These are phyloP conservation scores for Mionectes macconnelli DNA, from an alignment of 2,113 vertebrate genomes.

Conservation along the genomic window DNA sequence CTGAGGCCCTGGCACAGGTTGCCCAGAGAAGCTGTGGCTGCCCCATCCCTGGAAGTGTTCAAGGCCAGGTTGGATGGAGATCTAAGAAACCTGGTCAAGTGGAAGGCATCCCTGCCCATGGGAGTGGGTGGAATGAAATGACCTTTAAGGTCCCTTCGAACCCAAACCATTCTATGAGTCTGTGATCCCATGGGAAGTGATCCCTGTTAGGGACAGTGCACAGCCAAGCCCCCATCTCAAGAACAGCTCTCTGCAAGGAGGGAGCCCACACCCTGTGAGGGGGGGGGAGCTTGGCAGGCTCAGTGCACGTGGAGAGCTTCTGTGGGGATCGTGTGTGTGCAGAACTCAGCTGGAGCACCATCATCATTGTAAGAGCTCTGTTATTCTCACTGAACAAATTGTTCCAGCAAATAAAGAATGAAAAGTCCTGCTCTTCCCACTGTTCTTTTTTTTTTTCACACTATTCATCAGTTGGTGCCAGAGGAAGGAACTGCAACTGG, in stretches of 20 bases:
- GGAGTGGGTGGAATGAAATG: neutral
- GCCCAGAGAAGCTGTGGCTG: neutral
- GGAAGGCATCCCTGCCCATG: neutral
- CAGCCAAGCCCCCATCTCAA: neutral
- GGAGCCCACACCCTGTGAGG: neutral
- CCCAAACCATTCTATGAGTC: neutral
- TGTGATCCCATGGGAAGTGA: rapidly evolving
- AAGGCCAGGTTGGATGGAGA: rapidly evolving
- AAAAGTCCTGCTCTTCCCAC: neutral
- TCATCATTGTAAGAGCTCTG: neutral
- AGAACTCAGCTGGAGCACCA: neutral
- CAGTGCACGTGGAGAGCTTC: rapidly evolving
- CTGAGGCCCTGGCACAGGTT: neutral
- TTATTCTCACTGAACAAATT: neutral
- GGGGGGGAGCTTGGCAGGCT: neutral
- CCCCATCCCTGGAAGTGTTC: neutral
- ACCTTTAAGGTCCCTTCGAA: neutral
- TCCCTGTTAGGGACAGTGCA: neutral
- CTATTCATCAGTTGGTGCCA: rapidly evolving
- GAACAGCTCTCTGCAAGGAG: rapidly evolving
- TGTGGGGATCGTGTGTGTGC: neutral
- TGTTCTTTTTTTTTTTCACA: neutral
- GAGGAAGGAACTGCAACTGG: neutral
- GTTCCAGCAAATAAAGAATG: constrained; percentile 32
- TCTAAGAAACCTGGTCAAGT: neutral